These are phyloP conservation scores for Pungitius pungitius DNA, from an alignment of 2,113 vertebrate species.

Conservation along the genomic window DNA sequence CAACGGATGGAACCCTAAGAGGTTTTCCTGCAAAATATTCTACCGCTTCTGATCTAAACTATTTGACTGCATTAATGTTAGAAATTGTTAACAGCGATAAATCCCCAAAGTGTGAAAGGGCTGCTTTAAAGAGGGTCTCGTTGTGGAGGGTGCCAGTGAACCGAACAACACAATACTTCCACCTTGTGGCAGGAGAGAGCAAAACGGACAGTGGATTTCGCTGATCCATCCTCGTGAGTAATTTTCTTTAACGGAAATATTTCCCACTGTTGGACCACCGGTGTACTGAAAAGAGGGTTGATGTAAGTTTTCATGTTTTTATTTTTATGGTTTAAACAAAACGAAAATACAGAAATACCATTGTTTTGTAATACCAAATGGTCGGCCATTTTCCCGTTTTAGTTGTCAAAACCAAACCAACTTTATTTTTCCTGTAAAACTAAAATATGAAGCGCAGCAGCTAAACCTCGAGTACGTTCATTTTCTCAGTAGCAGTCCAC, in stretches of 20 bases:
- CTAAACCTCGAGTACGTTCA: too few relatives aligned
- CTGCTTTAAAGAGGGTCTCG: not conserved
- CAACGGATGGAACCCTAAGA: not conserved
- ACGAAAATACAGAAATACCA: too few relatives aligned
- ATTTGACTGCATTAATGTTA: not conserved
- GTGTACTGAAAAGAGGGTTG: too few relatives aligned
- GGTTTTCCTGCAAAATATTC: not conserved
- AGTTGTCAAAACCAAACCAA: too few relatives aligned
- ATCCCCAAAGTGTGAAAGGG: not conserved
- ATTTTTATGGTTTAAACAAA: too few relatives aligned
- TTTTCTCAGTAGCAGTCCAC: too few relatives aligned
- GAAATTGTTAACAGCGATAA: not conserved
- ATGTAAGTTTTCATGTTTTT: too few relatives aligned
- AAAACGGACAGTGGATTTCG: not conserved
- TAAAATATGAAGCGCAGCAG: too few relatives aligned
- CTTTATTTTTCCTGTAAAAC: too few relatives aligned
- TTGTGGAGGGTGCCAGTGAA: not conserved
- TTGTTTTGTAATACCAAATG: too few relatives aligned
- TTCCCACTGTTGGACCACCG: too few relatives aligned
- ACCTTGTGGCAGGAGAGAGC: not conserved
- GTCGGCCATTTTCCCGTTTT: too few relatives aligned
- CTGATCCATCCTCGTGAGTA: slow-evolving; percentile 13
- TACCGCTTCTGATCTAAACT: not conserved
- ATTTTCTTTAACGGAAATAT: slow-evolving; percentile 2
- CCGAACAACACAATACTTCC: not conserved